phyloP scores from a whole-genome alignment of 2,888 invertebrate species.

The Thymelicus sylvestris region DNA sequence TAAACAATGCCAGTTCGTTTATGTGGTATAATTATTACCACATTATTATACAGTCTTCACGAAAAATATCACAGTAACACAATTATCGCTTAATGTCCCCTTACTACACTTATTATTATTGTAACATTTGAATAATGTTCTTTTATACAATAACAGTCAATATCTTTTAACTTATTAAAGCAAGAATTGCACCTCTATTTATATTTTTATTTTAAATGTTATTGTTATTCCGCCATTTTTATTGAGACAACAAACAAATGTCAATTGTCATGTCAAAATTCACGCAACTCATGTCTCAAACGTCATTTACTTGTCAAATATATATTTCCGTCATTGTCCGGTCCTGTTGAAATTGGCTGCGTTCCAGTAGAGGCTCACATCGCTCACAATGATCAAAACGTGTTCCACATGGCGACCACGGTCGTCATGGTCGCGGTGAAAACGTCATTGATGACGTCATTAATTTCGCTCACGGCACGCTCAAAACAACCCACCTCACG shows the following conservation, averaged over 20 bases:
- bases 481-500: no score
- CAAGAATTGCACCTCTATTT: constrained; percentile 20
- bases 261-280: constrained; percentile 7
- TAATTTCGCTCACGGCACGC: no score
- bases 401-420: no score
- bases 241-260: constrained; percentile 34
- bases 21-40: neutral
- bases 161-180: constrained; percentile 28
- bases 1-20: neutral
- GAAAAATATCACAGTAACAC: constrained; percentile 11
- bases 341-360: no score
- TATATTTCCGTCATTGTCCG: neutral
- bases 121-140: neutral
- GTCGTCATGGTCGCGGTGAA: no score
- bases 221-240: constrained; percentile 46
- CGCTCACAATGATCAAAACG: no score
- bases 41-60: constrained; percentile 1
- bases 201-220: constrained; percentile 36
- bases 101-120: constrained; percentile 17
- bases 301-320: neutral
- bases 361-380: no score
- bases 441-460: no score
- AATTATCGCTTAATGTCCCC: neutral
- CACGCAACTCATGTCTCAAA: neutral
- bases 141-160: constrained; percentile 16